Percentiles rank a stretch among this genome's conserved stretches.
Evolutionary conservation across 2,888 invertebrate species (phyloP).

Genomic region (Brenthis daphne): DNA sequence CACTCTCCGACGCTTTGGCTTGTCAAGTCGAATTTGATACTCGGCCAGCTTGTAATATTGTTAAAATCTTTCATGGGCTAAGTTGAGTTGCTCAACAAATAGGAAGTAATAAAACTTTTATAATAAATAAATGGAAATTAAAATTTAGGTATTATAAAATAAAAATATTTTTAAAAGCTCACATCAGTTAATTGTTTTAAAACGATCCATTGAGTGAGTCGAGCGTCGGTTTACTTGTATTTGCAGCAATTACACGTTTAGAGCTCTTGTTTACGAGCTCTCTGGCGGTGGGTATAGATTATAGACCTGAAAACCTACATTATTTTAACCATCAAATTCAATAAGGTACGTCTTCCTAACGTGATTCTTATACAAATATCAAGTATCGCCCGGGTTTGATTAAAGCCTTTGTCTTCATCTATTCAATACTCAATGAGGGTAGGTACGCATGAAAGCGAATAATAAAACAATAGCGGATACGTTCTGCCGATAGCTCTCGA

Average conservation of each 20-base stretch:
- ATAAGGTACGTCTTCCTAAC: constrained; percentile 8
- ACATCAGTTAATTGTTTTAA: constrained; percentile 10
- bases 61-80: background rate
- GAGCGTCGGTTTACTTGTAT: constrained; percentile 19
- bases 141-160: background rate
- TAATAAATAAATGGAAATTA: background rate
- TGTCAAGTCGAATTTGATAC: constrained; percentile 16
- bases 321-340: constrained; percentile 11
- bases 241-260: constrained; percentile 29
- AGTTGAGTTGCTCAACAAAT: too few relatives aligned
- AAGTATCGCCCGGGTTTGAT: background rate
- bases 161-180: constrained; percentile 4
- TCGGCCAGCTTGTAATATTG: background rate
- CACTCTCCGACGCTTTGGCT: constrained; percentile 5
- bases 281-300: constrained; percentile 3
- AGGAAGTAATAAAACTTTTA: background rate
- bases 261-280: constrained; percentile 20
- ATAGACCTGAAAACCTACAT: constrained; percentile 13
- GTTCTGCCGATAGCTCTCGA: constrained; percentile 18
- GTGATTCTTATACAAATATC: constrained; percentile 18
- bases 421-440: constrained; percentile 8
- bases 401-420: constrained; percentile 12
- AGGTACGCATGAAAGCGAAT: background rate
- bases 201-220: constrained; percentile 4
- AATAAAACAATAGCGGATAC: constrained; percentile 20